Evolutionary conservation across 2,113 vertebrate genomes (phyloP), one percentile per base, ranked within the genome.

Genomic region (Uria aalge): DNA sequence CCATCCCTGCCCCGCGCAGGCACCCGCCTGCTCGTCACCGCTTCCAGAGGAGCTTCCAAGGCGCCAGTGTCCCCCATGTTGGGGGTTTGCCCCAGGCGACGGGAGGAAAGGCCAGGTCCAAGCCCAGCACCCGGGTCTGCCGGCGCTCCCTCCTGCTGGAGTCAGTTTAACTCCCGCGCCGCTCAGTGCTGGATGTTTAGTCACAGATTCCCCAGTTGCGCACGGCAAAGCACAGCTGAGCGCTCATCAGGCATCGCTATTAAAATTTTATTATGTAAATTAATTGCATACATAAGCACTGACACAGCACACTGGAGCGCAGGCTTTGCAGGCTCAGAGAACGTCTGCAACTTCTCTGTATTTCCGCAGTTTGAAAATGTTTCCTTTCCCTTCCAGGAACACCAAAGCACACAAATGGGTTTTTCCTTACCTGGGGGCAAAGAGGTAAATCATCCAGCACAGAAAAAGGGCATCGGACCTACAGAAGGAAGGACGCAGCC

Each of bases 61-160:
- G 63, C 2, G 0, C 47, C 43, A 38, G 18, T 2, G 15, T 22
- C 9, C 11, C 38, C 15, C 1, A 0, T 62, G 47, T 26, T 2
- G 1, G 36, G 32, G 6, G 5, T 60, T 82, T 50, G 15, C 34
- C 48, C 0, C 1, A 23, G 24, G 34, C 41, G 55, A 56, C 1
- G 17, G 36, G 48, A 69, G 13, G 56, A 71, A 78, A 68, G 50
- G 13, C 23, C 7, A 4, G 11, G 12, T 62, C 32, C 0, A 1
- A 59, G 22, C 29, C 2, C 60, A 66, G 45, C 0, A 5, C 17
- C 13, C 1, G 1, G 14, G n/a, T 40, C 56, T 60, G 32, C 43
- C 2, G 3, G 12, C 0, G 1, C 30, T 53, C 1, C 0, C 16
- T 76, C n/a, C 29, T 43, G n/a, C 41, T 43, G 17, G 20, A 41